A percentile compares a stretch with the other conserved stretches of the same genome.
These are phyloP conservation scores for Neodiprion lecontei DNA, from an alignment of 1,140 invertebrate genomes.

Conservation along the genomic window DNA sequence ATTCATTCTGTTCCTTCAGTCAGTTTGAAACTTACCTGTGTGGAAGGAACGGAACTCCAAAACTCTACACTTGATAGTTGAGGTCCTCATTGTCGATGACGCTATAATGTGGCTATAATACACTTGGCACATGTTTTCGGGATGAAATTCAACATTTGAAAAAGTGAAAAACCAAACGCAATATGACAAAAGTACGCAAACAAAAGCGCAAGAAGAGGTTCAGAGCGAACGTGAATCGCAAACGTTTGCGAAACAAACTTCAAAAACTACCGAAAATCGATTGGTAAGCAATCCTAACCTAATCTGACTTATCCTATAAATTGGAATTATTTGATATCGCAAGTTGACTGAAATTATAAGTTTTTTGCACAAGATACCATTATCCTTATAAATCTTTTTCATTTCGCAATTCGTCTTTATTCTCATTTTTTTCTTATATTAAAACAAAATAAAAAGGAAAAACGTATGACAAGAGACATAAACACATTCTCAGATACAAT, in stretches of 20 bases:
- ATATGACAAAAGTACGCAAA: constrained; percentile 71
- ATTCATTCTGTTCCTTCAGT: too few species aligned
- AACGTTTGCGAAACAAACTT: constrained; percentile 71
- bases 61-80: constrained; percentile 38
- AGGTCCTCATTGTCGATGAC: too few species aligned
- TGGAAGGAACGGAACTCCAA: too few species aligned
- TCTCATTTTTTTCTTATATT: constrained; percentile 17
- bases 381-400: background rate
- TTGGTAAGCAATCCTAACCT: constrained; percentile 65
- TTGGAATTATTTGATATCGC: constrained; percentile 19
- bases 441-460: background rate
- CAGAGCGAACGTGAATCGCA: constrained; percentile 73
- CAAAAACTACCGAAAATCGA: constrained; percentile 69
- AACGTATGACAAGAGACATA: background rate
- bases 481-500: background rate
- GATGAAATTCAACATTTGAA: too few species aligned
- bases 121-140: too few species aligned
- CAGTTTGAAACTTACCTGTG: too few species aligned
- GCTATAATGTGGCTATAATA: too few species aligned
- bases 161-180: background rate
- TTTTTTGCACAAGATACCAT: constrained; percentile 3
- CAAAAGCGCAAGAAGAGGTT: constrained; percentile 71
- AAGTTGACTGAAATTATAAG: constrained; percentile 18
- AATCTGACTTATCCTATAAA: constrained; percentile 19
- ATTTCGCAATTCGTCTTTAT: constrained; percentile 11